These are phyloP conservation scores for Actias luna DNA, from an alignment of 2,888 invertebrate species.

Conservation along the genomic window DNA sequence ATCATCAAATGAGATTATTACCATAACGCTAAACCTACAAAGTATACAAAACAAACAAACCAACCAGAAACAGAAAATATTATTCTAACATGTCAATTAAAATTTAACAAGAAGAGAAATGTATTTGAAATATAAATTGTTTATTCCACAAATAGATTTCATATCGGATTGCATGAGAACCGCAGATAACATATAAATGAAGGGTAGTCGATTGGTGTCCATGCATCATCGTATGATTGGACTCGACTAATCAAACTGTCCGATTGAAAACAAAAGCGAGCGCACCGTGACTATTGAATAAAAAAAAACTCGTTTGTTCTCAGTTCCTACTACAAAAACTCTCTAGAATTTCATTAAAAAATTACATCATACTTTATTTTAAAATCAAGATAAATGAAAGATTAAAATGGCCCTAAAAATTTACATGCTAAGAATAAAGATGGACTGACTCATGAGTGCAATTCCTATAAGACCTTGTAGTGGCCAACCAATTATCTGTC, in stretches of 20 bases:
- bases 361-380: not conserved
- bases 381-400: too few species aligned
- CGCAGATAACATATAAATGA: not conserved
- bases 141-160: not conserved
- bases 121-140: too few species aligned
- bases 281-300: conserved; percentile 4
- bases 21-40: too few species aligned
- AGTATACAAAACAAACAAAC: too few species aligned
- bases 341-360: not conserved
- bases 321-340: not conserved
- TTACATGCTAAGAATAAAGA: too few species aligned
- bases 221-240: conserved; percentile 11
- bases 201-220: conserved; percentile 10
- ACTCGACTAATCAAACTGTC: conserved; percentile 19
- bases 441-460: too few species aligned
- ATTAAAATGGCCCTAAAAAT: too few species aligned
- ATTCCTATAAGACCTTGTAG: too few species aligned
- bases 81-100: too few species aligned
- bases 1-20: too few species aligned
- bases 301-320: not conserved
- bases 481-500: not conserved
- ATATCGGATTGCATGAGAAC: not conserved
- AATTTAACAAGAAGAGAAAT: too few species aligned
- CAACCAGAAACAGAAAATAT: too few species aligned
- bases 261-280: conserved; percentile 20